phyloP scores from a whole-genome alignment of 92 coral and sea anemone genomes.

The Actinernus sp. region DNA sequence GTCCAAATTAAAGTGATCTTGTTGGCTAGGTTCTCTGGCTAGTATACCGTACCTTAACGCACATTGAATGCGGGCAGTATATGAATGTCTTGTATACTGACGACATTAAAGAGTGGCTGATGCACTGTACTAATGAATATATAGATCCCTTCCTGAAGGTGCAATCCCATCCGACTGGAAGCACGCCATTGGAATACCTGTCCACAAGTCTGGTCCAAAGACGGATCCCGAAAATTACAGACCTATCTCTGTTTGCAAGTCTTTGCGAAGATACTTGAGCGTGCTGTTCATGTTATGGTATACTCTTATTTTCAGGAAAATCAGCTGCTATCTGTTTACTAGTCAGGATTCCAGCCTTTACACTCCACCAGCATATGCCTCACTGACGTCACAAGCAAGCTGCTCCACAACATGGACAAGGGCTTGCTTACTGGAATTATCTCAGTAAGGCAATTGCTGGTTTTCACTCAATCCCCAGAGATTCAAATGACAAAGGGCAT shows the following conservation, averaged over 20 bases:
- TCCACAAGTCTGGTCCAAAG: slow-evolving; percentile 6
- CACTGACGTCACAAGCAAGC: slow-evolving; percentile 44
- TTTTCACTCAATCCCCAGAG: no score
- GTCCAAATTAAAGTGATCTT: no score
- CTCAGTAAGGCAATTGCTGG: slow-evolving; percentile 33
- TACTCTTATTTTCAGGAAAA: slow-evolving; percentile 26
- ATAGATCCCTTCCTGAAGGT: slow-evolving; percentile 19
- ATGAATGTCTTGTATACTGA: no score
- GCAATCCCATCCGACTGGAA: slow-evolving; percentile 37
- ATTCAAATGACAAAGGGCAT: no score
- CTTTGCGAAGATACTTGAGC: slow-evolving; percentile 35
- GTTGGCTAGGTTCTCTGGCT: no score
- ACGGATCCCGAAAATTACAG: slow-evolving; percentile 14
- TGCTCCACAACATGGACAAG: slow-evolving; percentile 44
- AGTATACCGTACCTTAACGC: no score
- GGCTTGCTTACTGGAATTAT: no score
- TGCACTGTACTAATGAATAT: slow-evolving; percentile 29
- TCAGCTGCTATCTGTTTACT: slow-evolving; percentile 15
- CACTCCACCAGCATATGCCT: slow-evolving; percentile 64
- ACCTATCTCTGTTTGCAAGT: slow-evolving; percentile 20
- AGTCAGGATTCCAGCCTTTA: slow-evolving; percentile 47
- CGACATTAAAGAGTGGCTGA: no score
- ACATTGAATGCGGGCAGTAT: no score
- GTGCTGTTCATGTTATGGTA: slow-evolving; percentile 48
- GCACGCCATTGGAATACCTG: slow-evolving; percentile 14